Evolutionary conservation across 1,140 invertebrate genomes (phyloP).

Genomic region (Lineus longissimus): DNA sequence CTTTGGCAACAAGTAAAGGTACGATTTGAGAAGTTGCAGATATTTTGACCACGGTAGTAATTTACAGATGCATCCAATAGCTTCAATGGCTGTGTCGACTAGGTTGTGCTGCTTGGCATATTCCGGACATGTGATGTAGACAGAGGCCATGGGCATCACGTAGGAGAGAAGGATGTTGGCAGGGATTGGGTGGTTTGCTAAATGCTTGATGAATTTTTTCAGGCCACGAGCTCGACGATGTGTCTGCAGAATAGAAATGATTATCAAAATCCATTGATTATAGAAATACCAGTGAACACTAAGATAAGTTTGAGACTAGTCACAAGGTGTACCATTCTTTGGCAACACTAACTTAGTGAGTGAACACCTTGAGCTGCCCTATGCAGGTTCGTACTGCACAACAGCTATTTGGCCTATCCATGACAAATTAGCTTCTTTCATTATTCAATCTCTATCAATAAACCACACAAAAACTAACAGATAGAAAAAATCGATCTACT

Average conservation of each 20-base stretch:
- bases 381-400: too few species aligned
- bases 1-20: conserved; percentile 69
- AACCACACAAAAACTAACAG: neutral
- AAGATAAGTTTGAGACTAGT: too few species aligned
- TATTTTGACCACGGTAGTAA: conserved; percentile 84
- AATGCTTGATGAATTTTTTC: conserved; percentile 54
- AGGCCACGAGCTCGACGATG: conserved; percentile 78
- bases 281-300: too few species aligned
- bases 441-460: too few species aligned
- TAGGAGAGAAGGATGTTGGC: conserved; percentile 74
- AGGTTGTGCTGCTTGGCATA: conserved; percentile 73
- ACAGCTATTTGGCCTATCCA: too few species aligned
- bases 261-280: neutral
- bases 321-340: too few species aligned
- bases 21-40: conserved; percentile 72
- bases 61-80: conserved; percentile 68
- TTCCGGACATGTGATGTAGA: conserved; percentile 74
- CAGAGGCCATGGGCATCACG: conserved; percentile 76
- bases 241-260: conserved; percentile 60
- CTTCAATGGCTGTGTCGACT: conserved; percentile 71
- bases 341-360: too few species aligned
- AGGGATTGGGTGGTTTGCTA: conserved; percentile 59
- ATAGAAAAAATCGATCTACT: too few species aligned
- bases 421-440: too few species aligned
- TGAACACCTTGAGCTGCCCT: too few species aligned